Base-by-base conservation (phyloP, 2,797 vertebrate genomes). In the Xenopus petersii region DNA sequence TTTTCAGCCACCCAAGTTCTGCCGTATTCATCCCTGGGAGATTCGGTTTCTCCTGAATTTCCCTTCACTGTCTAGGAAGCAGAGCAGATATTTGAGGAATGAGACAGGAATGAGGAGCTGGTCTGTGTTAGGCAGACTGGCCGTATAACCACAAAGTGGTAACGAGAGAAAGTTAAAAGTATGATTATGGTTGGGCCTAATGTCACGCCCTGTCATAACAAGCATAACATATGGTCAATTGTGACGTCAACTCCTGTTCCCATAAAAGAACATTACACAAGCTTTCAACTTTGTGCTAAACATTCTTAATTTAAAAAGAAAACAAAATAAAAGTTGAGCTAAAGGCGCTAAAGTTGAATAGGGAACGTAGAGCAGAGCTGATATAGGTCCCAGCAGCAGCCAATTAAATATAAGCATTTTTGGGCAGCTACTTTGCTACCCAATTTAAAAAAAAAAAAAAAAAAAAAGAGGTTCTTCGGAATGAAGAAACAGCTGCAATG, bases 141-240 rank as follows among this genome's bases (percentile, higher is more conserved):
- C 10, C 26, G 24, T 59, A 5, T 10, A 61, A 71, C 55, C 63
- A 12, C 64, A 71, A 49, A 36, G 65, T 68, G 75, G 64, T 73
- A 61, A 36, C 26, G 3, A 67, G 58, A 33, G 12, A 71, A 67
- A 30, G 46, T 54, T 59, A 68, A 48, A 54, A 21, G 61, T 58
- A 58, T 65, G 54, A 70, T 75, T 75, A 70, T 75, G 67, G 67
- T 33, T 56, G 62, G 42, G 55, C 12, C 48, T 64, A 58, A 24
- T 33, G 62, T 65, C 74, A 48, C 66, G 8, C 67, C 74, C 67
- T 75, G 64, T 48, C 74, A 59, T 26, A 59, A 36, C 61, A 70
- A 15, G 46, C 48, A 30, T 51, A 21, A 51, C 36, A 47, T 70
- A 64, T 64, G 67, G 67, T 70, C n/a, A 10, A 9, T 26, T 54